Conservation (phyloP, 1,140 invertebrate species). For the Oscheius sp. region DNA sequence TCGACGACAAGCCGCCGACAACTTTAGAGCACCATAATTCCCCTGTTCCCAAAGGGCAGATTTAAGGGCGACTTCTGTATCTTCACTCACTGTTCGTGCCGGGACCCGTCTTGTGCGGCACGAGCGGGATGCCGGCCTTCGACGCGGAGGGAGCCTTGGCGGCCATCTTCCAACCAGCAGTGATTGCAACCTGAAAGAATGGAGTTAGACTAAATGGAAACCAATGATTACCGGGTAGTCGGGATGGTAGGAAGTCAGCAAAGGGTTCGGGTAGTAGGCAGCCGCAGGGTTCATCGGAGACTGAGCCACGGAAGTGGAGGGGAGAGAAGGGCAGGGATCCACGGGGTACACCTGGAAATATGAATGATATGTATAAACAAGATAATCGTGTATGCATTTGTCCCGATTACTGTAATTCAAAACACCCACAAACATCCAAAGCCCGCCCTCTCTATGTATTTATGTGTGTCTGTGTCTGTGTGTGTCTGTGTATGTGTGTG, state of each 20-base stretch:
- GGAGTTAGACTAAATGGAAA: neutral
- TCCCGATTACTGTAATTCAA: too few species aligned
- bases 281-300: constrained; percentile 10
- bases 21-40: constrained; percentile 12
- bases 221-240: too few species aligned
- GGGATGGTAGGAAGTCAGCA: neutral
- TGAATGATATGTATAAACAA: too few species aligned
- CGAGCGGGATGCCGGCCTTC: neutral
- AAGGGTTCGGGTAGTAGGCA: neutral
- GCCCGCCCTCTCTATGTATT: too few species aligned
- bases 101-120: constrained; percentile 29
- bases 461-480: too few species aligned
- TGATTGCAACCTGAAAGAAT: neutral
- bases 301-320: constrained; percentile 18
- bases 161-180: neutral
- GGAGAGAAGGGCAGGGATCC: constrained; percentile 17
- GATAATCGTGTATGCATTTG: too few species aligned
- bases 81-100: constrained; percentile 43
- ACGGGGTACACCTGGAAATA: constrained; percentile 5
- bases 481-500: too few species aligned
- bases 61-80: neutral
- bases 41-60: neutral
- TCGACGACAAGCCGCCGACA: constrained; percentile 6
- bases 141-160: neutral
- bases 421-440: too few species aligned